phyloP scores from a whole-genome alignment of 2,113 vertebrate genomes.

The Corythornis madagascariensis region DNA sequence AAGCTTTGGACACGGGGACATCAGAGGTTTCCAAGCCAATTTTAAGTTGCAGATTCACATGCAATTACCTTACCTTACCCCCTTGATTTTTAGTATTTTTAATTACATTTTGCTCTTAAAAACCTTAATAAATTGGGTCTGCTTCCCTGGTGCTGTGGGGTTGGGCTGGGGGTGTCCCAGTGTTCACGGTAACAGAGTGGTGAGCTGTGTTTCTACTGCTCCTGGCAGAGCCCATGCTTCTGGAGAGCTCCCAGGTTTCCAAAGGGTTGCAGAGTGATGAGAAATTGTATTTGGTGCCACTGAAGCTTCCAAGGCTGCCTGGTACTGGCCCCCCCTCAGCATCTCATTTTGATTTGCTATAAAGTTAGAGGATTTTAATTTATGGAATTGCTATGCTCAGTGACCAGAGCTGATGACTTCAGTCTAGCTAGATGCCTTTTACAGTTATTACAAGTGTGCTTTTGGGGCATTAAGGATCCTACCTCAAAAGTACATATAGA shows the following conservation, averaged over 20 bases:
- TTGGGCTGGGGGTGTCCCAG: neutral
- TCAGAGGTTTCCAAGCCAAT: neutral
- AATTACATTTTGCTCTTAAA: neutral
- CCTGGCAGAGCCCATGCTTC: rapidly evolving
- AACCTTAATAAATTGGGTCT: neutral
- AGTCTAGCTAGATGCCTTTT: neutral
- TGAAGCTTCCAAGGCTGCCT: neutral
- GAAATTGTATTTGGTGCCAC: rapidly evolving
- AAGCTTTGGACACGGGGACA: neutral
- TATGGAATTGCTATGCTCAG: neutral
- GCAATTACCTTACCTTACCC: neutral
- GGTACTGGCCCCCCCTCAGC: rapidly evolving
- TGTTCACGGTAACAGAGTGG: rapidly evolving
- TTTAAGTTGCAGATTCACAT: rapidly evolving
- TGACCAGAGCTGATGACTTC: neutral
- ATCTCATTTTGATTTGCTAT: neutral
- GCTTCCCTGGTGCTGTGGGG: neutral
- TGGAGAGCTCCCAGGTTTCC: neutral
- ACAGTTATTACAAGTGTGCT: neutral
- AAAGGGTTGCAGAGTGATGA: neutral
- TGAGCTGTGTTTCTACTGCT: neutral
- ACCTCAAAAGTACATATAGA: neutral
- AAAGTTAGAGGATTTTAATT: neutral
- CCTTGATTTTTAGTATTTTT: neutral
- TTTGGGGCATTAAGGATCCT: neutral